phyloP scores from a whole-genome alignment of 2,797 vertebrate species.

The Argentina silus region DNA sequence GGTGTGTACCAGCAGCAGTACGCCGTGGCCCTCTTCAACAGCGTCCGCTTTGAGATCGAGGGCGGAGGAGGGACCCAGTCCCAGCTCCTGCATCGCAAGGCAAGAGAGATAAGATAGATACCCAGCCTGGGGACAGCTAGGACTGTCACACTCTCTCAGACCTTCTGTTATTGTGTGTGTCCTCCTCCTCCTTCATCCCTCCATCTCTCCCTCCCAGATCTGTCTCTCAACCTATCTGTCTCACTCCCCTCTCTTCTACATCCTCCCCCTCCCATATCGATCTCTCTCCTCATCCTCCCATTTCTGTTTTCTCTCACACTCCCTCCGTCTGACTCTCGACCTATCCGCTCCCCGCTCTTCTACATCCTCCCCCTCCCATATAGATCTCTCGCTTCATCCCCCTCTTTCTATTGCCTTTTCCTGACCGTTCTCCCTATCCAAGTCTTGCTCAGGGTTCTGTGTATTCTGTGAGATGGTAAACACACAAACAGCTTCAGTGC shows the following conservation, averaged over 20 bases:
- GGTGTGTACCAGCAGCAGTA: constrained; percentile 87
- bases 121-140: neutral
- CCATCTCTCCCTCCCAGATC: neutral
- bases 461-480: neutral
- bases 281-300: neutral
- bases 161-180: constrained; percentile 12
- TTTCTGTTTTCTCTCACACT: neutral
- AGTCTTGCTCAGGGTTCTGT: neutral
- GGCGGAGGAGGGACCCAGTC: constrained; percentile 83
- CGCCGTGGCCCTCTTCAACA: constrained; percentile 91
- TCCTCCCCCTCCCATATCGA: too few relatives aligned
- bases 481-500: neutral
- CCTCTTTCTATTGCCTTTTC: neutral
- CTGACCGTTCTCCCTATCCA: neutral
- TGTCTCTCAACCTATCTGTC: neutral
- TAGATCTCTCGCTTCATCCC: neutral
- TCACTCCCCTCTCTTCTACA: too few relatives aligned
- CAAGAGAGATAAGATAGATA: constrained; percentile 64
- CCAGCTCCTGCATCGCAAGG: constrained; percentile 94
- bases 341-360: neutral
- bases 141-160: neutral
- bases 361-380: too few relatives aligned
- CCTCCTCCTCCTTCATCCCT: constrained; percentile 25
- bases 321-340: neutral
- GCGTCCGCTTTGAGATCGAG: constrained; percentile 91